phyloP scores from a whole-genome alignment of 2,888 invertebrate genomes.

The Chloromyia formosa region DNA sequence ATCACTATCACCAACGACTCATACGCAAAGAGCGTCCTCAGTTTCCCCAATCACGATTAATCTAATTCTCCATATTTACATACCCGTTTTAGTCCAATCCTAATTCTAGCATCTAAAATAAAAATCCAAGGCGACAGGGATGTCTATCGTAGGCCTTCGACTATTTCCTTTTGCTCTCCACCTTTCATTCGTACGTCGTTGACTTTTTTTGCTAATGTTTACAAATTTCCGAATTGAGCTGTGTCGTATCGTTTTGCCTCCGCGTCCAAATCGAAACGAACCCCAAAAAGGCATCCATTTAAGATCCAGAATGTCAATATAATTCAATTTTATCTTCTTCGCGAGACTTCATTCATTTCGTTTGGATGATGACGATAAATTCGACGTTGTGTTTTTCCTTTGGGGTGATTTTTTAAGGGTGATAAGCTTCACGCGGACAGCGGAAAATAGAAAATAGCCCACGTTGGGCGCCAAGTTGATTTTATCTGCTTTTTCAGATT shows the following conservation, averaged over 20 bases:
- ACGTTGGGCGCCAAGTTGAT: not conserved
- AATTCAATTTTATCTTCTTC: conserved; percentile 29
- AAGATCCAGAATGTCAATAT: conserved; percentile 22
- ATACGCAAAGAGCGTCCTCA: too few relatives aligned
- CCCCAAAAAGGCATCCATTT: conserved; percentile 6
- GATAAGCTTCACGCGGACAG: not conserved
- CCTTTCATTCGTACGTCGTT: not conserved
- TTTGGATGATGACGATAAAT: not conserved
- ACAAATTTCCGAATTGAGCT: conserved; percentile 18
- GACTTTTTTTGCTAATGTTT: conserved; percentile 12
- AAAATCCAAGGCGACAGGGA: too few relatives aligned
- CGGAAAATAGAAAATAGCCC: not conserved
- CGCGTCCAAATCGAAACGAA: not conserved
- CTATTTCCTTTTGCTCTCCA: too few relatives aligned
- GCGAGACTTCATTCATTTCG: conserved; percentile 18
- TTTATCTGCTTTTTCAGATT: too few relatives aligned
- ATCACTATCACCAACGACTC: too few relatives aligned
- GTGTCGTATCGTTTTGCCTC: not conserved
- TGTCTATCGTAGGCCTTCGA: too few relatives aligned
- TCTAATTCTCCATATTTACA: too few relatives aligned
- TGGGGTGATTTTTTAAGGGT: not conserved
- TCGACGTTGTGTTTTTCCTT: not conserved
- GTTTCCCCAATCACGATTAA: too few relatives aligned
- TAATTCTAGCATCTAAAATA: too few relatives aligned
- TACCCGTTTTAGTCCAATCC: too few relatives aligned